Conservation (phyloP, 2,113 vertebrate species). For the Orcinus orca region DNA sequence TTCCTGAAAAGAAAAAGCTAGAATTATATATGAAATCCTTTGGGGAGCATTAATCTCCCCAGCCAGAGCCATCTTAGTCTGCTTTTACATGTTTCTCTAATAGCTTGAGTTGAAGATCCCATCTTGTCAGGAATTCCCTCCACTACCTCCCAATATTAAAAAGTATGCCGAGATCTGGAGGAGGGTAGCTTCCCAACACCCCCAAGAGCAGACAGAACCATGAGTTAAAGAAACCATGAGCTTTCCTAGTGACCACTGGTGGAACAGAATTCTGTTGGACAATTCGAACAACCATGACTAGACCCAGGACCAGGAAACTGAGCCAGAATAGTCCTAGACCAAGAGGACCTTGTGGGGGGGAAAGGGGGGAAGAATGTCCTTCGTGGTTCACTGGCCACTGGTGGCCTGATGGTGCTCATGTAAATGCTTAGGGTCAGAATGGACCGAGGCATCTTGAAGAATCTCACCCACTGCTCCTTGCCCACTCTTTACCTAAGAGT, state of each 20-base stretch:
- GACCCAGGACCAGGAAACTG: not conserved
- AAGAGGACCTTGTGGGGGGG: not conserved
- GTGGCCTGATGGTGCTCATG: not conserved
- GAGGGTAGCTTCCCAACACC: not conserved
- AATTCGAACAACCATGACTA: not conserved
- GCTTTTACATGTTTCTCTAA: constrained; percentile 39
- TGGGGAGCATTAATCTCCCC: not conserved
- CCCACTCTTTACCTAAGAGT: not conserved
- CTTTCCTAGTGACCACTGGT: not conserved
- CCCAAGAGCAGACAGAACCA: not conserved
- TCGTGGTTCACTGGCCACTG: not conserved
- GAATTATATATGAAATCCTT: constrained; percentile 25
- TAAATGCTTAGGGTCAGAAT: not conserved
- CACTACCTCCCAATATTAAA: not conserved
- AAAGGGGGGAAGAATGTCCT: not conserved
- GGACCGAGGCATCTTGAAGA: not conserved
- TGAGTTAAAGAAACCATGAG: not conserved
- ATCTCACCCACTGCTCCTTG: not conserved
- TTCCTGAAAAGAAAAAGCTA: constrained; percentile 42
- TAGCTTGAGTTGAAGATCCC: not conserved
- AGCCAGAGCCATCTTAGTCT: not conserved
- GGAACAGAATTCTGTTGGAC: not conserved
- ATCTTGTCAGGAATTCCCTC: not conserved
- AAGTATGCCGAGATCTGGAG: not conserved
- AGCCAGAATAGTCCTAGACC: not conserved